Conservation (phyloP, 2,888 invertebrate genomes). For the Drosophila quasianomalipes region DNA sequence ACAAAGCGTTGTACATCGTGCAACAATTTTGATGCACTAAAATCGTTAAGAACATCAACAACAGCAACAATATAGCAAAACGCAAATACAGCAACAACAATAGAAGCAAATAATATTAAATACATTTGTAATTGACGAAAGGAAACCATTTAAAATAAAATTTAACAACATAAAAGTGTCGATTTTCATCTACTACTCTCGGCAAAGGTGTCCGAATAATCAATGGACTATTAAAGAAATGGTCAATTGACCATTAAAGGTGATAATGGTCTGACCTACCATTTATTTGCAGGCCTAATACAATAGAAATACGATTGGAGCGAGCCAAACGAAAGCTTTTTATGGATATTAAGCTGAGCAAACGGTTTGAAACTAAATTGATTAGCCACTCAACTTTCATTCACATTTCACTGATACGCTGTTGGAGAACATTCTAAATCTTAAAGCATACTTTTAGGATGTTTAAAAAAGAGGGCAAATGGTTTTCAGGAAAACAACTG, state of each 20-base stretch:
- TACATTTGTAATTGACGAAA: conserved; percentile 75
- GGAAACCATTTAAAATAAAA: conserved; percentile 74
- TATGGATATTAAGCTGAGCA: conserved; percentile 21
- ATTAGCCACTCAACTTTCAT: conserved; percentile 15
- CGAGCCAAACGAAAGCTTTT: conserved; percentile 30
- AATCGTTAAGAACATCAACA: conserved; percentile 48
- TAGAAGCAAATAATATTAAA: conserved; percentile 73
- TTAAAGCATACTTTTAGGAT: conserved; percentile 2
- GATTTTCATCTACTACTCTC: conserved; percentile 26
- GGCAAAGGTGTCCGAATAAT: conserved; percentile 13
- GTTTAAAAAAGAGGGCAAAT: not conserved
- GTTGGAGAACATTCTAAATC: not conserved
- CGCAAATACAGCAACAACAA: conserved; percentile 37
- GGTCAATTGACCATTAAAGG: conserved; percentile 49
- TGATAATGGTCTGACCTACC: conserved; percentile 33
- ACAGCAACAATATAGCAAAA: conserved; percentile 31
- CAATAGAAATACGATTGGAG: conserved; percentile 24
- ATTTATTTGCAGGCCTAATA: conserved; percentile 19
- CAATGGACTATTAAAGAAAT: conserved; percentile 35
- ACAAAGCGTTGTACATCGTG: conserved; percentile 44
- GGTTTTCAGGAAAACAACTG: not conserved
- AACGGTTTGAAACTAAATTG: conserved; percentile 35
- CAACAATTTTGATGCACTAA: conserved; percentile 58
- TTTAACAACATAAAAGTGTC: conserved; percentile 67
- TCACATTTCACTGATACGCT: not conserved